Evolutionary conservation across 2,888 invertebrate species (phyloP).

Genomic region (Pterostichus madidus): DNA sequence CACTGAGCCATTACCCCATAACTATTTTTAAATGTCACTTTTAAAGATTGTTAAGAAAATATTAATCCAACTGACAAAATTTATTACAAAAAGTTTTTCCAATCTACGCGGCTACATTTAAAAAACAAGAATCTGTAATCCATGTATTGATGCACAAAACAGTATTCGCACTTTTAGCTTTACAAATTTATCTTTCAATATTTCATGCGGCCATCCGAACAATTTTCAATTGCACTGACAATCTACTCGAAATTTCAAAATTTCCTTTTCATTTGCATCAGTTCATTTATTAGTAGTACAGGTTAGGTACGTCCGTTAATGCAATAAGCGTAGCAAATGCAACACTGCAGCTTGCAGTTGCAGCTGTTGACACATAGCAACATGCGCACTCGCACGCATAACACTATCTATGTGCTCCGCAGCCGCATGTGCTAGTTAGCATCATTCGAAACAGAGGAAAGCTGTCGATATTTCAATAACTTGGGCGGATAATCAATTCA

Average conservation of each 20-base stretch:
- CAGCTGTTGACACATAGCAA: constrained; percentile 44
- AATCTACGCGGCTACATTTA: too few relatives aligned
- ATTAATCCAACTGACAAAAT: too few relatives aligned
- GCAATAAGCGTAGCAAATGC: constrained; percentile 24
- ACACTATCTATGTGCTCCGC: constrained; percentile 1
- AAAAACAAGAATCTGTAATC: too few relatives aligned
- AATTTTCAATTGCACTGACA: constrained; percentile 11
- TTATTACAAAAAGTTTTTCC: too few relatives aligned
- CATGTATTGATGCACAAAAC: too few relatives aligned
- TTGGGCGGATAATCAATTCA: constrained; percentile 20
- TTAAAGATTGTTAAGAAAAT: too few relatives aligned
- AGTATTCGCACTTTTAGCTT: too few relatives aligned
- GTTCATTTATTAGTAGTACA: too few relatives aligned
- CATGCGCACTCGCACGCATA: constrained; percentile 13
- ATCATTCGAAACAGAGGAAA: constrained; percentile 7
- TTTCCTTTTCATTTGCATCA: constrained; percentile 44
- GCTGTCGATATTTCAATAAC: constrained; percentile 50
- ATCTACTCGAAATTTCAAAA: constrained; percentile 29
- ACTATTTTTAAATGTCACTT: too few relatives aligned
- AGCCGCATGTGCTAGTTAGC: constrained; percentile 34
- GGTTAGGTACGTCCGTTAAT: constrained; percentile 1
- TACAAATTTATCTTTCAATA: too few relatives aligned
- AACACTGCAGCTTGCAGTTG: not conserved
- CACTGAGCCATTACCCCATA: too few relatives aligned
- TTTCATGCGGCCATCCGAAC: not conserved